phyloP scores from a whole-genome alignment of 2,113 vertebrate species.

The Sclerurus mexicanus region DNA sequence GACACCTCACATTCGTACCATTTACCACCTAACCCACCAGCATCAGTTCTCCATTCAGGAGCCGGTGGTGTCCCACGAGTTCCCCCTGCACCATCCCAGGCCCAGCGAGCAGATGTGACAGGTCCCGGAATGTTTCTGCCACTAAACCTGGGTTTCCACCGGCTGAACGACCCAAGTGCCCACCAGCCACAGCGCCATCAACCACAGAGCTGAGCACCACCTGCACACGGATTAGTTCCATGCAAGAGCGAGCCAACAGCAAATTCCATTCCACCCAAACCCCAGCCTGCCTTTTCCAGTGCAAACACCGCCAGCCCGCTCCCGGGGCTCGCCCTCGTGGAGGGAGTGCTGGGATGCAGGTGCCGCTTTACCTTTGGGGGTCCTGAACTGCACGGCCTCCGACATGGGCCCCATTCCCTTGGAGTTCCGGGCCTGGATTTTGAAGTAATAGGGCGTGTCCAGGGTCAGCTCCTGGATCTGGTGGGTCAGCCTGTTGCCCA shows the following conservation, averaged over 20 bases:
- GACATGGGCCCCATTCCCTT: constrained; percentile 99
- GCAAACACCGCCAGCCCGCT: neutral
- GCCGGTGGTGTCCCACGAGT: neutral
- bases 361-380: constrained; percentile 86
- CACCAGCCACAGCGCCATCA: neutral
- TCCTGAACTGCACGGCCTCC: constrained; percentile 94
- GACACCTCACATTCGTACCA: neutral
- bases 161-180: neutral
- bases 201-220: neutral
- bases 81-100: neutral
- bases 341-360: neutral
- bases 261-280: neutral
- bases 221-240: neutral
- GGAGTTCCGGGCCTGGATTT: constrained; percentile 97
- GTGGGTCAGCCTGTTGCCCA: constrained; percentile 94
- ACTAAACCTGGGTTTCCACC: rapidly evolving
- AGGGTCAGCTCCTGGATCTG: constrained; percentile 98
- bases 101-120: rapidly evolving
- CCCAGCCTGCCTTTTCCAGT: neutral
- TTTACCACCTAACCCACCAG: neutral
- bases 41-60: neutral
- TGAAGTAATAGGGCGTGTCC: constrained; percentile 97
- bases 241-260: neutral
- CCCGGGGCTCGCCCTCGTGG: neutral
- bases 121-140: neutral